Percentiles rank a stretch among this genome's conserved stretches.
phyloP scores from a whole-genome alignment of 2,888 invertebrate genomes.

The Drosophila gaucha region DNA sequence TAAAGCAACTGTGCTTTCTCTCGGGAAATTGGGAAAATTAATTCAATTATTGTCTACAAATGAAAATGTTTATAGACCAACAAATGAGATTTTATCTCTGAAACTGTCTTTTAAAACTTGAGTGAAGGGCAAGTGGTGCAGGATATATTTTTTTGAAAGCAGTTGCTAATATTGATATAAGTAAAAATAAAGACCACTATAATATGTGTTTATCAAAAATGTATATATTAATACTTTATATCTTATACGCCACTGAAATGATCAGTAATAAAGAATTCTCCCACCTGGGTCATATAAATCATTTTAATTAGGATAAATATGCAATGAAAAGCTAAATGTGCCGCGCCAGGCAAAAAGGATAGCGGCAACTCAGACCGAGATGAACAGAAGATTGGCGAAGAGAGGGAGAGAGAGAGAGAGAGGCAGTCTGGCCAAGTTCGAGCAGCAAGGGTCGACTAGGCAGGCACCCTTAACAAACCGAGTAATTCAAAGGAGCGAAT shows the following conservation, averaged over 20 bases:
- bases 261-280: constrained; percentile 51
- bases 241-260: constrained; percentile 23
- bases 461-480: constrained; percentile 23
- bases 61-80: not conserved
- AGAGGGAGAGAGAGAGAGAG: not conserved
- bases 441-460: constrained; percentile 26
- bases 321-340: constrained; percentile 65
- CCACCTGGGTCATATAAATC: constrained; percentile 64
- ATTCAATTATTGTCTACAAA: constrained; percentile 2
- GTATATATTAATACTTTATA: not conserved
- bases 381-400: constrained; percentile 40
- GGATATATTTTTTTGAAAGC: not conserved
- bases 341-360: constrained; percentile 35
- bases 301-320: constrained; percentile 78
- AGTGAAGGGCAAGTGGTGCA: not conserved
- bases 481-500: constrained; percentile 32
- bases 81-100: not conserved
- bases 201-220: too few relatives aligned
- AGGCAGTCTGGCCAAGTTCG: not conserved
- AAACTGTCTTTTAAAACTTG: not conserved
- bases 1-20: not conserved
- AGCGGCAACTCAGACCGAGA: constrained; percentile 20
- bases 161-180: not conserved
- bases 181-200: too few relatives aligned
- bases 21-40: not conserved